Conservation (phyloP, 2,888 invertebrate genomes). For the Hydraecia micacea region DNA sequence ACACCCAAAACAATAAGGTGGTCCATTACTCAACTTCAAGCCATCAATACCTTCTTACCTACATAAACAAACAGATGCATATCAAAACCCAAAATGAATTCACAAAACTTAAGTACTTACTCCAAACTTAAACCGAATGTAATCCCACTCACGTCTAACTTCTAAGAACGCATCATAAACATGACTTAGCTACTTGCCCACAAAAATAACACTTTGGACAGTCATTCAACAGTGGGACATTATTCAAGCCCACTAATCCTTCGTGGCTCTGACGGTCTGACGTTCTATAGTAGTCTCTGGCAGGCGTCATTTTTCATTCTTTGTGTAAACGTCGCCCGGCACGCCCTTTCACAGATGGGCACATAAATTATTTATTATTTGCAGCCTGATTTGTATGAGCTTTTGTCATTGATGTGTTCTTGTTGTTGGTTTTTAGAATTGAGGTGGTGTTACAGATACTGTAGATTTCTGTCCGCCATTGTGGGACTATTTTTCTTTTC, state of each 20-base stretch:
- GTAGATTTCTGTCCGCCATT: neutral
- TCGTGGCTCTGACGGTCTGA: constrained; percentile 46
- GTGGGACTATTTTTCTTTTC: neutral
- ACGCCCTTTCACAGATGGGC: constrained; percentile 72
- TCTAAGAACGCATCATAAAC: constrained; percentile 63
- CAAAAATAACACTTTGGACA: constrained; percentile 63
- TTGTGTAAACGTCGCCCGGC: constrained; percentile 77
- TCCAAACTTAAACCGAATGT: constrained; percentile 34
- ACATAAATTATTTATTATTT: constrained; percentile 78
- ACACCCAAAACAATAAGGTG: neutral
- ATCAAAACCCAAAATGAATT: constrained; percentile 24
- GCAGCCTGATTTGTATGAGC: constrained; percentile 62
- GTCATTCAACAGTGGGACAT: constrained; percentile 58
- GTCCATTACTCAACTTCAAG: neutral
- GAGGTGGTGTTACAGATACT: neutral
- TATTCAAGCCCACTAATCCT: constrained; percentile 61
- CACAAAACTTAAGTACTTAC: constrained; percentile 26
- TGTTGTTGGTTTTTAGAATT: constrained; percentile 51
- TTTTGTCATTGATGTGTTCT: constrained; percentile 60
- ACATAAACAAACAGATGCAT: constrained; percentile 21
- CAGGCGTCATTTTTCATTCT: constrained; percentile 80
- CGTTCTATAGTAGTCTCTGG: constrained; percentile 57
- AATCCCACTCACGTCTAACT: constrained; percentile 44
- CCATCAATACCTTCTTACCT: neutral
- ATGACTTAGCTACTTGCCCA: constrained; percentile 64